Conservation (phyloP, 53 echinoderm and acorn worm genomes). For the Echinarachnius parma region DNA sequence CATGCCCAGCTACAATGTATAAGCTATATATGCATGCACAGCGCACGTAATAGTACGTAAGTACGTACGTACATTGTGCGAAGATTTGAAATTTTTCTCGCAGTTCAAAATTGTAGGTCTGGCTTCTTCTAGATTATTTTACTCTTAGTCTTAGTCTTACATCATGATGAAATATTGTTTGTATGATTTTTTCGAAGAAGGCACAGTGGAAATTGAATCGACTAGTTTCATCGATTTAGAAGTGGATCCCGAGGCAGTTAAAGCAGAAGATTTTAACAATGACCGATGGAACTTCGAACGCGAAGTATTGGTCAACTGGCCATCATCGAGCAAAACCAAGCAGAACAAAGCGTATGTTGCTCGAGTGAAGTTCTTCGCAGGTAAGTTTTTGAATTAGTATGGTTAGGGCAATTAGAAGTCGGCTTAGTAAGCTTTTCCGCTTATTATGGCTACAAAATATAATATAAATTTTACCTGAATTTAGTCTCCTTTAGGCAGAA, state of each 20-base stretch:
- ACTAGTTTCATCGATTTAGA: slow-evolving; percentile 14
- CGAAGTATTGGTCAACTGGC: slow-evolving; percentile 9
- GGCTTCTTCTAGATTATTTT: background rate
- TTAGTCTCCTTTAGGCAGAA: slow-evolving; percentile 14
- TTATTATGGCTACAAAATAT: slow-evolving; percentile 11
- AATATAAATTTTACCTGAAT: slow-evolving; percentile 14
- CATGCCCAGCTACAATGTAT: slow-evolving; percentile 7
- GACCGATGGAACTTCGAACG: slow-evolving; percentile 14
- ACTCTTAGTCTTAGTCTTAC: slow-evolving; percentile 7
- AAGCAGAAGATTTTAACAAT: slow-evolving; percentile 14
- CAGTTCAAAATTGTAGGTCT: slow-evolving; percentile 14
- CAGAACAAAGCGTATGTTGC: slow-evolving; percentile 9
- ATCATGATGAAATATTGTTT: slow-evolving; percentile 11
- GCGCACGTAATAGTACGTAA: too few relatives aligned
- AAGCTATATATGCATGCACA: background rate
- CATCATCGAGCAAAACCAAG: slow-evolving; percentile 10
- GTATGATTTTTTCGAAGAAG: slow-evolving; percentile 12
- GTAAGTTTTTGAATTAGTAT: slow-evolving; percentile 14
- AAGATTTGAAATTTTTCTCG: slow-evolving; percentile 7
- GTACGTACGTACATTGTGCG: background rate
- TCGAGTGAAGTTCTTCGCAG: slow-evolving; percentile 14
- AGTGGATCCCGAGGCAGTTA: slow-evolving; percentile 14
- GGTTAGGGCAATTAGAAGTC: slow-evolving; percentile 14
- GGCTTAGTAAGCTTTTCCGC: slow-evolving; percentile 14
- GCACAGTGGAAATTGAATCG: slow-evolving; percentile 14